Base-by-base conservation (phyloP, 2,113 vertebrate genomes). In the Pitta sordida region DNA sequence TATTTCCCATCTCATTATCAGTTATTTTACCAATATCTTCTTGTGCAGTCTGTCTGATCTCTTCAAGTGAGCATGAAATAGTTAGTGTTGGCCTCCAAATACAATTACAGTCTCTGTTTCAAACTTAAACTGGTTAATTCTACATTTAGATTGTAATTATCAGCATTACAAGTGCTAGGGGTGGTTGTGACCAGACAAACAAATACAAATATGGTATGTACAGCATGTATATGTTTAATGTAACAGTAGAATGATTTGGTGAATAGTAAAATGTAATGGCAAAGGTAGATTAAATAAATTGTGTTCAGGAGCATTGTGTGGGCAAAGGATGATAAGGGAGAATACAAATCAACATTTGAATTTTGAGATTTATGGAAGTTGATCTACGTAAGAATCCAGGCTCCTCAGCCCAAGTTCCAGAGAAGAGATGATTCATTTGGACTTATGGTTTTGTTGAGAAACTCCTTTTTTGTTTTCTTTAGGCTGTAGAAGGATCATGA, bases 1-100 rank as follows among this genome's bases (percentile, higher is more conserved):
- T 96, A 96, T 88, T 97, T 95, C 59, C 90, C 63, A 76, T 97
- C 75, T 94, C 86, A 87, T 97, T 97, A 96, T 97, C 91, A 11
- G 67, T 91, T 73, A 75, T 82, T 96, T 68, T 81, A 83, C 96
- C 68, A 94, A 95, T 94, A 93, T 53, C 62, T 91, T 97, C 92
- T 90, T 49, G 32, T 39, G 11, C 26, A 69, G 86, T 75, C 91
- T 94, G 74, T 90, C 96, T 95, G 56, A 95, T 95, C 96, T 97
- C 71, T 96, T 93, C 71, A 83, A 90, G 84, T 76, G 92, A 96
- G 91, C 86, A 79, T 79, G 94, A 92, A 93, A 92, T 95, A 84
- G 76, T 92, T 89, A 60, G 87, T 80, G 88, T 93, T 90, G 78
- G 60, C 90, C 94, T 96, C 93, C 80, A 93, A 75, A 91, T 65